phyloP scores from a whole-genome alignment of 2,113 vertebrate species.

The Microtus oregoni region DNA sequence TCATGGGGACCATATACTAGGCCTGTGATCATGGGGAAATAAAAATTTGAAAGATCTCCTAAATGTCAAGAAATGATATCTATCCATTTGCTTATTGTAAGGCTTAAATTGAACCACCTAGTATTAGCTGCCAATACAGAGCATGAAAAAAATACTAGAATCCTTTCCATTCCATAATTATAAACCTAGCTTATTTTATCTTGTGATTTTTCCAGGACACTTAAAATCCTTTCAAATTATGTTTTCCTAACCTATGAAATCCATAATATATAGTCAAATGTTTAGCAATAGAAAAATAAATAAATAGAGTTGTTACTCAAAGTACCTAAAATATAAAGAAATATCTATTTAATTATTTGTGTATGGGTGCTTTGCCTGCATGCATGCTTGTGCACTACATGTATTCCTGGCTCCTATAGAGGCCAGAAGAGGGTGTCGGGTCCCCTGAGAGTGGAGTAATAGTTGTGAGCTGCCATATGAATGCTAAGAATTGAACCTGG shows the following conservation, averaged over 20 bases:
- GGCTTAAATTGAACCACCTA: background rate
- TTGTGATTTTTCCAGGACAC: background rate
- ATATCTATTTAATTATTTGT: background rate
- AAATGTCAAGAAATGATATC: conserved; percentile 47
- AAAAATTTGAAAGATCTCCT: conserved; percentile 61
- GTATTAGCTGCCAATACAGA: background rate
- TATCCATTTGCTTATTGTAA: background rate
- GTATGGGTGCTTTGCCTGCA: background rate
- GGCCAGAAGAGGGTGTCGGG: background rate
- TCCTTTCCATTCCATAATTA: background rate
- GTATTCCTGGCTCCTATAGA: background rate
- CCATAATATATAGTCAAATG: background rate
- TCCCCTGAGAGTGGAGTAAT: no score
- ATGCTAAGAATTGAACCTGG: background rate
- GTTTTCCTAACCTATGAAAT: background rate
- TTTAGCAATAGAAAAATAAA: background rate
- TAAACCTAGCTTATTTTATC: background rate
- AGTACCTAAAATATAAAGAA: background rate
- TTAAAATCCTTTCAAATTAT: background rate
- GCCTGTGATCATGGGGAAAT: conserved; percentile 51
- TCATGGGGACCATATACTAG: conserved; percentile 26
- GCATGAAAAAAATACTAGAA: background rate
- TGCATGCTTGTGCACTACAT: no score
- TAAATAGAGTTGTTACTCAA: background rate
- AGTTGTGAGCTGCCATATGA: background rate